A percentile compares a stretch with the other conserved stretches of the same genome.
phyloP scores from a whole-genome alignment of 2,113 vertebrate species.

The Rutilus rutilus region DNA sequence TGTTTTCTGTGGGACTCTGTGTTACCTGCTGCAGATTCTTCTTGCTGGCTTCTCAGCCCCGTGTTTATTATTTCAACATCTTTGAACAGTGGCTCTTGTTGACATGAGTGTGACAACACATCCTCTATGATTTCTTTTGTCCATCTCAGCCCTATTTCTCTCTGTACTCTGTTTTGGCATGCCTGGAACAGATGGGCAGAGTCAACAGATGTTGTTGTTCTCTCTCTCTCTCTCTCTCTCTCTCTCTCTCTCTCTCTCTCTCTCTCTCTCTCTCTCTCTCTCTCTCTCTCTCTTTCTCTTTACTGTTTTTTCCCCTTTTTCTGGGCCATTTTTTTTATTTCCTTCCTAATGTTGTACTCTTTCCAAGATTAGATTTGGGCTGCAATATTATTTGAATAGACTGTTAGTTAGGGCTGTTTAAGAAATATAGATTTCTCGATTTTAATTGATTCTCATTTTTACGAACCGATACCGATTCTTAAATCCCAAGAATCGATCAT shows the following conservation, averaged over 20 bases:
- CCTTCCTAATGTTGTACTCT: conserved; percentile 33
- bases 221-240: background rate
- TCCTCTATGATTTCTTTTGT: conserved; percentile 52
- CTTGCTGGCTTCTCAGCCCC: conserved; percentile 39
- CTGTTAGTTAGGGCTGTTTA: no score
- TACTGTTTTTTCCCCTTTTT: conserved; percentile 7
- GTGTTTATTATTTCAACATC: conserved; percentile 63
- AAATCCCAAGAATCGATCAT: no score
- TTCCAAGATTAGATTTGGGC: conserved; percentile 60
- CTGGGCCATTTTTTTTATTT: conserved; percentile 21
- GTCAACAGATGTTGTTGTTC: background rate
- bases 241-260: conserved; percentile 27
- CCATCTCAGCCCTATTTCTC: conserved; percentile 41
- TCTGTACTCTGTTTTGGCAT: background rate
- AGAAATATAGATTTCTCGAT: no score
- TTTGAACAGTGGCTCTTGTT: conserved; percentile 65
- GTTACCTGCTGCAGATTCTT: conserved; percentile 54
- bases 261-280: conserved; percentile 17
- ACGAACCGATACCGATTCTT: no score
- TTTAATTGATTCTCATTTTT: no score
- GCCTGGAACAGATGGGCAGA: background rate
- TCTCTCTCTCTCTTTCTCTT: no score
- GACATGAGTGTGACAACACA: conserved; percentile 62
- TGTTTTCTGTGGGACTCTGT: conserved; percentile 72
- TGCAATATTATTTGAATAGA: background rate